Percentiles rank a stretch among this genome's conserved stretches.
Evolutionary conservation across 2,113 vertebrate genomes (phyloP).

Genomic region (Clarias gariepinus): DNA sequence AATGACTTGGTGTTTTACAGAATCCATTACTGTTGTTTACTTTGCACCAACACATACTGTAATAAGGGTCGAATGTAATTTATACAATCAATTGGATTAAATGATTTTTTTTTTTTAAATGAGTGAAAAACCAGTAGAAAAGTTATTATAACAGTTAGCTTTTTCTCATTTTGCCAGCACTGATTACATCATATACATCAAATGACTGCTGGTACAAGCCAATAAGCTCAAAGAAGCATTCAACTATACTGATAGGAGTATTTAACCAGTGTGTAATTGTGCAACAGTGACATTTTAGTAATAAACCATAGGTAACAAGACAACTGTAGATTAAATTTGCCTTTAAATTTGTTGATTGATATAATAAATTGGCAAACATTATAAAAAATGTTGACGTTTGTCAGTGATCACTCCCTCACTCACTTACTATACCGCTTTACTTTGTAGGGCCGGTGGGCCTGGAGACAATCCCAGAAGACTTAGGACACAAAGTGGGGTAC

Average conservation of each 20-base stretch:
- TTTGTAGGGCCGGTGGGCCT: no score
- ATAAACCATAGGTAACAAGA: background rate
- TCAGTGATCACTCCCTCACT: background rate
- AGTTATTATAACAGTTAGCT: background rate
- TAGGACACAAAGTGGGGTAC: no score
- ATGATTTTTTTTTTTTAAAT: background rate
- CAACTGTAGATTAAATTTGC: background rate
- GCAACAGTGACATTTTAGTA: background rate
- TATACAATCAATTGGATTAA: no score
- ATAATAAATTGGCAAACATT: background rate
- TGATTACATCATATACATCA: conserved; percentile 16
- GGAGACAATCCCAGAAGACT: no score
- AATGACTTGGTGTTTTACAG: background rate
- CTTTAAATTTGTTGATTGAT: background rate
- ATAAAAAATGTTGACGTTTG: background rate
- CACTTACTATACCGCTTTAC: no score
- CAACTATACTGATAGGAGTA: background rate
- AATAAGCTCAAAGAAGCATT: background rate
- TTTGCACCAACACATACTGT: background rate
- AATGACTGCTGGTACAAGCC: background rate
- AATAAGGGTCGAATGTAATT: background rate
- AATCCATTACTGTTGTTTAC: background rate
- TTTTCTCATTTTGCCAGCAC: conserved; percentile 2
- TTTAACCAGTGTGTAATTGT: background rate
- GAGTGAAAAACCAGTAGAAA: conserved; percentile 1